Percentiles rank a stretch among this genome's conserved stretches.
phyloP scores from a whole-genome alignment of 2,888 invertebrate genomes.

The Prosapia bicincta region DNA sequence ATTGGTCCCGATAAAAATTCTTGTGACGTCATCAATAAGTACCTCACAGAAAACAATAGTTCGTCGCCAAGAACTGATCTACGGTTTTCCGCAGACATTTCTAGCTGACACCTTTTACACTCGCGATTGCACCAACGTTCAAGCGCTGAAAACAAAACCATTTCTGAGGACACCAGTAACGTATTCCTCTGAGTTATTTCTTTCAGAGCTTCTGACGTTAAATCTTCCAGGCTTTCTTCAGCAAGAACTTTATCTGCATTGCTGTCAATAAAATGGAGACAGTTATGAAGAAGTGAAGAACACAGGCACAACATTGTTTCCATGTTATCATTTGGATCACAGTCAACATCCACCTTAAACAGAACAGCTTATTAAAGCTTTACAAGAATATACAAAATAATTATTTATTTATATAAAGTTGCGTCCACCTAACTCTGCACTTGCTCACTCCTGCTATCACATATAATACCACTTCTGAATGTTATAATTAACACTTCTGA shows the following conservation, averaged over 20 bases:
- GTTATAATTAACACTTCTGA: too few species aligned
- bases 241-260: constrained; percentile 52
- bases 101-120: constrained; percentile 53
- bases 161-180: constrained; percentile 55
- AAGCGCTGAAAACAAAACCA: constrained; percentile 56
- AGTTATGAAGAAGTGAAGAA: constrained; percentile 62
- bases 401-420: too few species aligned
- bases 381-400: too few species aligned
- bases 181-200: constrained; percentile 65
- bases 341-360: constrained; percentile 15
- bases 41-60: constrained; percentile 60
- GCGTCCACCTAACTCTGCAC: too few species aligned
- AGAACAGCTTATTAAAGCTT: constrained; percentile 1
- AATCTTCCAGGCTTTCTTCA: constrained; percentile 57
- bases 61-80: constrained; percentile 50
- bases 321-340: constrained; percentile 34
- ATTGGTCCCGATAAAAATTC: constrained; percentile 60
- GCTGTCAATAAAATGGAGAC: constrained; percentile 60
- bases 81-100: constrained; percentile 52
- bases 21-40: constrained; percentile 61
- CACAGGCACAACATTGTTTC: constrained; percentile 45
- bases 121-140: constrained; percentile 59
- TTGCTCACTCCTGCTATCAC: too few species aligned
- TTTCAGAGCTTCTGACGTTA: constrained; percentile 61
- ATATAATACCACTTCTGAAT: too few species aligned